These are phyloP conservation scores for Eptesicus fuscus DNA, from an alignment of 2,113 vertebrate genomes.

Conservation along the genomic window DNA sequence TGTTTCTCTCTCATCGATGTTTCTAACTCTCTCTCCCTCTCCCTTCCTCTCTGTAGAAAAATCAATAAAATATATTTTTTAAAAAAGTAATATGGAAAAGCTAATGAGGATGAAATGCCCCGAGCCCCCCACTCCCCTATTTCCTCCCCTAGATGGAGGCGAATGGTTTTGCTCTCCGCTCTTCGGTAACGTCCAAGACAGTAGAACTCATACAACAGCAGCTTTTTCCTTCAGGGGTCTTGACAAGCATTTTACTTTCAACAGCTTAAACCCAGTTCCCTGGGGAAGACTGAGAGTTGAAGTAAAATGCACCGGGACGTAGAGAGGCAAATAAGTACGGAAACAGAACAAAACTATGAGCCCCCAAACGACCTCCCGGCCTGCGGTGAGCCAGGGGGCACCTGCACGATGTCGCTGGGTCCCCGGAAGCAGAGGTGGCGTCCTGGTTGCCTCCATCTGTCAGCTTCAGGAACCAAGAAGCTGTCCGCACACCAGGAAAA, in stretches of 20 bases:
- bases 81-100: background rate
- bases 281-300: background rate
- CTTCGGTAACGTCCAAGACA: rapidly evolving
- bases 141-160: rapidly evolving
- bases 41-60: no score
- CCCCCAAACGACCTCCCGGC: background rate
- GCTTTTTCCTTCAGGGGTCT: background rate
- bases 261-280: background rate
- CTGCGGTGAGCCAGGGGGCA: background rate
- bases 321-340: background rate
- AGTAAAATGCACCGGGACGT: background rate
- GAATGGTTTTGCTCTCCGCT: background rate
- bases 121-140: no score
- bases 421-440: background rate
- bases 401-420: background rate
- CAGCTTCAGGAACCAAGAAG: background rate
- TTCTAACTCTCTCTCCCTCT: no score
- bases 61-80: no score
- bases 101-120: background rate
- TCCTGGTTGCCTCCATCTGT: background rate
- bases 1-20: no score
- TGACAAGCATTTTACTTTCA: background rate
- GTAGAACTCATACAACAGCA: background rate
- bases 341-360: background rate
- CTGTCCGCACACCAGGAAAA: background rate